Conservation (phyloP, 2,113 vertebrate species). For the Todiramphus chloris region DNA sequence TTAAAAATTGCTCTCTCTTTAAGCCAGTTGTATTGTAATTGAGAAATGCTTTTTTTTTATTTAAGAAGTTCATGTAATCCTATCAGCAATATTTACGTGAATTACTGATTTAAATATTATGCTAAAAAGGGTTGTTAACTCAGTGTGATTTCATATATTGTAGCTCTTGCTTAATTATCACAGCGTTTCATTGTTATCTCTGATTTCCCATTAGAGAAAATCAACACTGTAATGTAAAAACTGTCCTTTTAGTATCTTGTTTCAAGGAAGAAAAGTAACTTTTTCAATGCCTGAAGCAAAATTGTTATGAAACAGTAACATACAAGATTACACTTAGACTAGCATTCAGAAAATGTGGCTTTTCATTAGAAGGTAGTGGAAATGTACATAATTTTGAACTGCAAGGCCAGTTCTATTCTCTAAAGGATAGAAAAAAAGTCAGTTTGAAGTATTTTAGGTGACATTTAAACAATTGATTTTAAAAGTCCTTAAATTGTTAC, state of each 20-base stretch:
- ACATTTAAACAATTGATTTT: conserved; percentile 2
- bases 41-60: not conserved
- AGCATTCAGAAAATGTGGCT: not conserved
- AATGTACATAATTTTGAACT: not conserved
- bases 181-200: not conserved
- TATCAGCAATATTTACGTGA: not conserved
- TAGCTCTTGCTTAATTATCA: not conserved
- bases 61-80: not conserved
- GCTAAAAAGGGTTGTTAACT: conserved; percentile 7
- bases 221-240: not conserved
- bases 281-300: not conserved
- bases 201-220: not conserved
- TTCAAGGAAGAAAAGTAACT: not conserved
- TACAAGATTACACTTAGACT: not conserved
- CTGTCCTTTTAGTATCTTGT: not conserved
- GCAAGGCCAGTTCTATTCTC: not conserved
- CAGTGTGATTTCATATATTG: not conserved
- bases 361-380: not conserved
- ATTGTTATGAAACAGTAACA: not conserved
- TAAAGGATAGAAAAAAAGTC: not conserved
- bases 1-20: not conserved
- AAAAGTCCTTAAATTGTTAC: not conserved
- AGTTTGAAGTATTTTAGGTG: not conserved
- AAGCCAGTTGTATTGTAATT: not conserved
- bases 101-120: conserved; percentile 21